Base-by-base conservation (phyloP, 2,113 vertebrate species). In the Eurystomus gularis region DNA sequence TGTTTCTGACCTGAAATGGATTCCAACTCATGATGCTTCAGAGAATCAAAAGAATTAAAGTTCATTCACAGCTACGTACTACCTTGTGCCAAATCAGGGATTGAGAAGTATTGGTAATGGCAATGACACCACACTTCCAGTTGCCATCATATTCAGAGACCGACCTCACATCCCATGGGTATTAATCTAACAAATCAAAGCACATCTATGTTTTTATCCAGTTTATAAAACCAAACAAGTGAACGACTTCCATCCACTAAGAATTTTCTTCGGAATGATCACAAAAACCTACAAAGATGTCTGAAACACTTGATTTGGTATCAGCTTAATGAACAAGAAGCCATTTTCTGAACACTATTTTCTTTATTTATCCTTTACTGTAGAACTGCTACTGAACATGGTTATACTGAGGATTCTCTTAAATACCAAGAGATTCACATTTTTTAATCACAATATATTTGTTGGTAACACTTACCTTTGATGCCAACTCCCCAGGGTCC, bases 401-500 rank as follows among this genome's bases (percentile, higher is more conserved):
- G 11, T 55, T 86, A 57, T 24, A 68, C 5, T 20, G 18, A 70
- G 17, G 13, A 75, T 39, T 40, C 23, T 66, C 58, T 61, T 46
- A 25, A 66, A 57, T 24, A 6, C 18, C 40, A 79, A 48, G n/a
- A 86, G 25, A 52, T 33, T 1, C 10, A 57, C 12, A 29, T n/a
- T 70, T 49, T 25, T 87, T 85, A 28, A 83, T 68, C 46, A 57
- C 51, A 51, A 49, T 51, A 2, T 55, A 51, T 62, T 64, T 87
- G 19, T 42, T 86, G 75, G 35, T 23, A 92, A 51, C 33, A 83
- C 94, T 68, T 95, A 99, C 99, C 98, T 99, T 99, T 62, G 99
- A 99, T 17, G 98, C 98, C 55, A 99, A 97, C 60, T 99, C 99
- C 40, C 97, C 98, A 76, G 99, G 99, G 0, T 96, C 62, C 88